Conservation (phyloP, 2,888 invertebrate species). For the Diarsia mendica region DNA sequence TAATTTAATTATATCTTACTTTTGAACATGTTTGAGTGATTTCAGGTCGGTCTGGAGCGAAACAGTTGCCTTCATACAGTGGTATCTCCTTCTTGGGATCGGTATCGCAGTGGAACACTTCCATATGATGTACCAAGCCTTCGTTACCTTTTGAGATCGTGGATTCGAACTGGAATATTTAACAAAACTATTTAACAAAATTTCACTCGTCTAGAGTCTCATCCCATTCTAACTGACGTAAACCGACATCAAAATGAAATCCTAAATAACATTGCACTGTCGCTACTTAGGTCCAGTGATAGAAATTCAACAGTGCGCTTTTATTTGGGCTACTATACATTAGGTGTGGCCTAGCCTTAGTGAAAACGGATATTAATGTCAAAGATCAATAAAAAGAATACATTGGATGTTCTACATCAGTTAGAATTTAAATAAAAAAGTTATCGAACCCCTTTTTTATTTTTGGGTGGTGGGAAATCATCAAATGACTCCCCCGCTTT, state of each 20-base stretch:
- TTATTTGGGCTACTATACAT: not conserved
- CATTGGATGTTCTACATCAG: not conserved
- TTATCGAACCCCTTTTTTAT: not conserved
- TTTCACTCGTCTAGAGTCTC: not conserved
- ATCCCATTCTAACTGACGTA: not conserved
- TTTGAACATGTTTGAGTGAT: constrained; percentile 94
- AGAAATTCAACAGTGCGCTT: not conserved
- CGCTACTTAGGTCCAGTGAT: not conserved
- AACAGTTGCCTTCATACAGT: constrained; percentile 96
- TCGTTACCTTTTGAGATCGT: constrained; percentile 95
- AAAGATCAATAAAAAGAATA: not conserved
- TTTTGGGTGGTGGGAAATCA: too few species aligned
- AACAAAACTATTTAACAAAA: not conserved
- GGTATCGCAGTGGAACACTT: constrained; percentile 98
- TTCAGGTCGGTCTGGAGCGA: constrained; percentile 92
- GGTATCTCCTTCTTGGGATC: constrained; percentile 92
- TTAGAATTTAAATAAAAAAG: not conserved
- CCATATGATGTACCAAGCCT: constrained; percentile 99
- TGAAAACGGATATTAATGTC: not conserved
- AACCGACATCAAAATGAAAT: not conserved
- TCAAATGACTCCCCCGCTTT: too few species aligned
- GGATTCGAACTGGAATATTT: constrained; percentile 93
- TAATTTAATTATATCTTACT: constrained; percentile 67
- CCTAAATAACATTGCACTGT: not conserved
- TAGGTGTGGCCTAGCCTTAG: not conserved